Base-by-base conservation (phyloP, 2,797 vertebrate genomes). In the Tenualosa thibaudeaui region DNA sequence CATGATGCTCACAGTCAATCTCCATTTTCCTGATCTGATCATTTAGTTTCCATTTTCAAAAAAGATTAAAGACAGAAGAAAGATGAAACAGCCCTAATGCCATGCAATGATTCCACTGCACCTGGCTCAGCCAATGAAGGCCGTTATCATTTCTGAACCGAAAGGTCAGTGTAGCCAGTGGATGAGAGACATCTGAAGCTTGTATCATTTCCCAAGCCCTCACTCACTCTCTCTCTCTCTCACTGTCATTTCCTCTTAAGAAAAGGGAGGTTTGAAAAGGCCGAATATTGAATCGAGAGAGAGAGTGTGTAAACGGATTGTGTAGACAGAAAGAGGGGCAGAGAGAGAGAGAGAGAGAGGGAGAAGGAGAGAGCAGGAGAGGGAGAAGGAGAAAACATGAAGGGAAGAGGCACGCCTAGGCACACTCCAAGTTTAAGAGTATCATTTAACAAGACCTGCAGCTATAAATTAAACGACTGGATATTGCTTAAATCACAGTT, bases 381-480 rank as follows among this genome's bases (percentile, higher is more conserved):
- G 22, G 31, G 26, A 46, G 58, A 56, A 19, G 12, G 17, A 43
- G 40, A 58, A 65, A 26, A 37, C 19, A 43, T 50, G 26, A 1
- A 26, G 15, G 17, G 0, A 78, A 10, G 71, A 78, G 6, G 40
- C 37, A 75, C 62, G 75, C 50, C 49, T n/a, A 51, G 49, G 75
- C 81, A 24, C 82, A n/a, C 82, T 83, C 60, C 56, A 43, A 83
- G 62, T 86, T 40, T 60, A 83, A 85, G 81, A 83, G 84, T 84
- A 86, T 87, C 78, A 86, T 89, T 90, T 88, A 89, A 81, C 9
- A 12, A 82, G 85, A 84, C 88, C 86, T 75, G 13, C 0, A 84
- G 86, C 85, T 81, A 85, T 89, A 85, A 87, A 91, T 89, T 50
- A 89, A 88, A 87, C 7, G 56, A 15, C 60, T 15, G 31, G 85